These are phyloP conservation scores for Dyspetes luteomarginatus DNA, from an alignment of 2,888 invertebrate species.

Conservation along the genomic window DNA sequence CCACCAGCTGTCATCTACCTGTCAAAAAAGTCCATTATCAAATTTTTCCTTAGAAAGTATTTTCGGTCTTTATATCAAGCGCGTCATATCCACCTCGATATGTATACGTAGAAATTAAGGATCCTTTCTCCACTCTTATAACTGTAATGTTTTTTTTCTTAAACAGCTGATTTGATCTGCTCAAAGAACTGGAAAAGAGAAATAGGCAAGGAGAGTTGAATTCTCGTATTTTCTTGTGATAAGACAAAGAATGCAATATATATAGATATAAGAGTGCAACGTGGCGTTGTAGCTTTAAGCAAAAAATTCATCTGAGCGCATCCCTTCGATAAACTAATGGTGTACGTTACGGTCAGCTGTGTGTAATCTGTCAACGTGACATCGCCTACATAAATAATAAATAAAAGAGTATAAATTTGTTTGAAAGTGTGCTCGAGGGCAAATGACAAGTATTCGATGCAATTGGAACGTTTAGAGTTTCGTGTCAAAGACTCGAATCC, in stretches of 20 bases:
- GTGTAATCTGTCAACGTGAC: conserved; percentile 54
- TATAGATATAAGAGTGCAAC: conserved; percentile 7
- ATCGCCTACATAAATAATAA: background rate
- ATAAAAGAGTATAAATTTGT: background rate
- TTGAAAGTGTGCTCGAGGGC: background rate
- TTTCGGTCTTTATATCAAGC: background rate
- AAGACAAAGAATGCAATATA: conserved; percentile 9
- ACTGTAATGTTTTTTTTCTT: background rate
- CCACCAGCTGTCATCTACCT: conserved; percentile 46
- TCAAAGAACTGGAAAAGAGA: background rate
- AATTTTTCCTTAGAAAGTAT: background rate
- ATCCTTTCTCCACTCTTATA: background rate
- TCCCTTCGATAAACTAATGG: conserved; percentile 28
- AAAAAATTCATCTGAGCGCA: conserved; percentile 46
- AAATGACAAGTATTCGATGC: background rate
- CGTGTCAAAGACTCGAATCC: background rate
- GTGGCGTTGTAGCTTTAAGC: conserved; percentile 37
- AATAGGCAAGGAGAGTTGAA: background rate
- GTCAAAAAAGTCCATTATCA: conserved; percentile 19
- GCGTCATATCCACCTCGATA: background rate
- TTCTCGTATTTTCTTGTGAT: background rate
- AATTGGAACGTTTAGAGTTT: background rate
- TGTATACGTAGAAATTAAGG: background rate
- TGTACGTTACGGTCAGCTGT: conserved; percentile 43
- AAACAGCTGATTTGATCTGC: background rate